These are phyloP conservation scores for Noctua fimbriata DNA, from an alignment of 2,888 invertebrate genomes.

Conservation along the genomic window DNA sequence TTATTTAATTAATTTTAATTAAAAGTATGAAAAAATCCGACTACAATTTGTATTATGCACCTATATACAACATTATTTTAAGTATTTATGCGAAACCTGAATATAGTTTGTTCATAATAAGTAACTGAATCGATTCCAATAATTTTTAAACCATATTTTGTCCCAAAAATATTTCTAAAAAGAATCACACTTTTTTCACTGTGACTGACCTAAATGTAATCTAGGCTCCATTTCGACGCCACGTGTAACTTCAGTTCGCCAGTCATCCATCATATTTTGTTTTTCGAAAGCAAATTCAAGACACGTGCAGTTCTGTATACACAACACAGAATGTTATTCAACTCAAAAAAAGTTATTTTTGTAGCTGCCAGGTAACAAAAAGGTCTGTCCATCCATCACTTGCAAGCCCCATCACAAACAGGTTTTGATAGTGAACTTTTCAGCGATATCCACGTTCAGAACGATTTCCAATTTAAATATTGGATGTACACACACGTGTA, in stretches of 20 bases:
- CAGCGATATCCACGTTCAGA: background rate
- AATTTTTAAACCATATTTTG: too few species aligned
- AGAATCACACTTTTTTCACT: background rate
- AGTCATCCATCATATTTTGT: constrained; percentile 14
- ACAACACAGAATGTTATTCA: background rate
- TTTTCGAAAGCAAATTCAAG: constrained; percentile 2
- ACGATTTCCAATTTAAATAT: constrained; percentile 27
- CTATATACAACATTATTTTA: too few species aligned
- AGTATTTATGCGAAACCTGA: too few species aligned
- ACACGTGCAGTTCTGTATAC: background rate
- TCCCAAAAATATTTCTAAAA: too few species aligned
- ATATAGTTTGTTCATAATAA: too few species aligned
- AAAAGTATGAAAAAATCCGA: too few species aligned
- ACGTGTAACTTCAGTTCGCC: constrained; percentile 14
- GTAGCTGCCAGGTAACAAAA: constrained; percentile 6
- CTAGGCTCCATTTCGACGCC: background rate
- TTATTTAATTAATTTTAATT: too few species aligned
- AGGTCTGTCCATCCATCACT: constrained; percentile 19
- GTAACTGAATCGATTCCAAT: too few species aligned
- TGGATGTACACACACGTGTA: background rate
- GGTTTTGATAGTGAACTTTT: constrained; percentile 12
- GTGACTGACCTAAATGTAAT: background rate
- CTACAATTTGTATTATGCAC: too few species aligned
- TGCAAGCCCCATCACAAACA: constrained; percentile 16
- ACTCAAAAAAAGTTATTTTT: constrained; percentile 6